Conservation (phyloP, 2,113 vertebrate genomes). For the Grus americana region DNA sequence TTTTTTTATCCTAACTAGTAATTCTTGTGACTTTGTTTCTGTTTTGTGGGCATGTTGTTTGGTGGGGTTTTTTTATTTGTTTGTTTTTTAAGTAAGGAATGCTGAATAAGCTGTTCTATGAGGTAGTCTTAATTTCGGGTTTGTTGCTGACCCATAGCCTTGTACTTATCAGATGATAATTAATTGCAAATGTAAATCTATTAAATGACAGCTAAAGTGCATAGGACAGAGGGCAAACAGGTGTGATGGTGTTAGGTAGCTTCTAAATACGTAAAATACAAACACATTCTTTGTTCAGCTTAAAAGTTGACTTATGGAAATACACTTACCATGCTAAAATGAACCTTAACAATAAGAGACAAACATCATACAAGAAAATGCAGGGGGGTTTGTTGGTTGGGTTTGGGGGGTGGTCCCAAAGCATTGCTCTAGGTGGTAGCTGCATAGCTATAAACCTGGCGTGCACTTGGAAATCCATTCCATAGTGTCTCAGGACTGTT, state of each 20-base stretch:
- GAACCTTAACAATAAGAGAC: background rate
- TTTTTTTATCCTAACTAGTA: background rate
- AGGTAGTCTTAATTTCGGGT: slow-evolving; percentile 24
- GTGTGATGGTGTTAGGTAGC: background rate
- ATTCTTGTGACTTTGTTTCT: background rate
- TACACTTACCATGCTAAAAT: background rate
- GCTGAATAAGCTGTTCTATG: background rate
- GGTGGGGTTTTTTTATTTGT: no score
- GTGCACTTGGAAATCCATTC: background rate
- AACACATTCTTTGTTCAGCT: background rate
- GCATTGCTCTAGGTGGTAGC: background rate
- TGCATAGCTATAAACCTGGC: background rate
- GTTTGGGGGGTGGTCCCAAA: background rate
- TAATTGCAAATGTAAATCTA: slow-evolving; percentile 49
- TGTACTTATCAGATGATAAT: background rate
- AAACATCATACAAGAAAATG: background rate
- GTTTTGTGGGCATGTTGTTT: background rate
- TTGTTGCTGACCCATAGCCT: background rate
- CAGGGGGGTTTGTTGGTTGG: background rate
- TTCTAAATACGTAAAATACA: background rate
- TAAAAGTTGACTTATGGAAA: background rate
- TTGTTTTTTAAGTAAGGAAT: background rate
- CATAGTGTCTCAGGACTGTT: background rate
- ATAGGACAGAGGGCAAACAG: background rate
- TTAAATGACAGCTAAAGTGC: slow-evolving; percentile 35